Percentiles rank a stretch among this genome's conserved stretches.
These are phyloP conservation scores for Pelochelys cantorii DNA, from an alignment of 2,797 vertebrate genomes.

Conservation along the genomic window DNA sequence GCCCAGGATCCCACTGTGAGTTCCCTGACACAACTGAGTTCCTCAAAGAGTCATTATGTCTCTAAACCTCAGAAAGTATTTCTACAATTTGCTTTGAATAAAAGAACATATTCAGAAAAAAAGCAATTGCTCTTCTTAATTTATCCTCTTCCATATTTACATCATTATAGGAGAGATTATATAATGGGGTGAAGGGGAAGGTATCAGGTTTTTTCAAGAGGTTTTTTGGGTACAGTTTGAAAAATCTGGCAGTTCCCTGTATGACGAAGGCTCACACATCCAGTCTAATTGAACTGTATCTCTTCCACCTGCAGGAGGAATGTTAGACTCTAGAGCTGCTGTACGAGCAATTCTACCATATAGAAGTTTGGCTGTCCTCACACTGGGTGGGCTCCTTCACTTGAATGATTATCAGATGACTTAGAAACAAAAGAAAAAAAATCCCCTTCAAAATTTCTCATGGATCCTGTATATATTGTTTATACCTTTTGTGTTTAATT, in stretches of 20 bases:
- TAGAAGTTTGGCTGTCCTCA: not conserved
- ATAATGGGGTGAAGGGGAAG: not conserved
- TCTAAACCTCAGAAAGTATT: not conserved
- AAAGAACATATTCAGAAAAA: not conserved
- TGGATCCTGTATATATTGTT: not conserved
- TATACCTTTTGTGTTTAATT: not conserved
- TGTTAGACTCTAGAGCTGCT: not conserved
- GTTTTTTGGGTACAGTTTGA: not conserved
- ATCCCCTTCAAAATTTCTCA: not conserved
- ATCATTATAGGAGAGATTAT: not conserved
- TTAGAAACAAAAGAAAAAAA: not conserved
- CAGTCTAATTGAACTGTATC: not conserved
- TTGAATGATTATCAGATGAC: constrained; percentile 18
- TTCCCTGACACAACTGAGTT: not conserved
- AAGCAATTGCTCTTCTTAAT: accelerated
- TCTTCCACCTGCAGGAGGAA: not conserved
- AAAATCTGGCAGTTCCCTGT: not conserved
- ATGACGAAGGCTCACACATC: not conserved
- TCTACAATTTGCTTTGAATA: not conserved
- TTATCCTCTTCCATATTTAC: not conserved
- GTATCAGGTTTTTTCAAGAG: not conserved
- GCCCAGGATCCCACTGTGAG: not conserved
- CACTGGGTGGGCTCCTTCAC: not conserved
- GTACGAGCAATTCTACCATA: constrained; percentile 6
- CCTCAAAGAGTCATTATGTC: not conserved